phyloP scores from a whole-genome alignment of 2,113 vertebrate species.

The Daubentonia madagascariensis region DNA sequence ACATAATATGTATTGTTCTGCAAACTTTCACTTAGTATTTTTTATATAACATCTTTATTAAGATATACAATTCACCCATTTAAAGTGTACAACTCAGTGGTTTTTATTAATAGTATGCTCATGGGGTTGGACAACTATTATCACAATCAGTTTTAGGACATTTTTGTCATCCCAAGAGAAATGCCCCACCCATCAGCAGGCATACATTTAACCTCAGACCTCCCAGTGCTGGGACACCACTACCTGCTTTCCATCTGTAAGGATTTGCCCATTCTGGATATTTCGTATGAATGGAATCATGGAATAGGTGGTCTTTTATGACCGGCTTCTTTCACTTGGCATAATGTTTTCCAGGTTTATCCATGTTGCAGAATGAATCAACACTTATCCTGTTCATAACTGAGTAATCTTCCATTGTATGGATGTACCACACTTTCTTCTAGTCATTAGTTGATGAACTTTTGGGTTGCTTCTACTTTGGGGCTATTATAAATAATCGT shows the following conservation, averaged over 20 bases:
- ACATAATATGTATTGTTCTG: not conserved
- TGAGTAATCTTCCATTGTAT: not conserved
- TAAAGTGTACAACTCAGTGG: not conserved
- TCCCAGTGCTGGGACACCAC: not conserved
- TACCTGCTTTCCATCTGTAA: not conserved
- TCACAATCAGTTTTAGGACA: not conserved
- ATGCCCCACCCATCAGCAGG: not conserved
- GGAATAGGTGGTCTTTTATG: not conserved
- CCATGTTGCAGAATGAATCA: not conserved
- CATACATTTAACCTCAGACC: not conserved
- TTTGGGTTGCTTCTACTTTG: not conserved
- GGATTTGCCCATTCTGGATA: not conserved
- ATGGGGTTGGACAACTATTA: not conserved
- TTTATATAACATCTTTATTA: not conserved
- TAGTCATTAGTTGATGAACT: not conserved
- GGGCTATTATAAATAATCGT: not conserved
- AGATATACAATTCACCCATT: not conserved
- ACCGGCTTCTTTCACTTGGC: not conserved
- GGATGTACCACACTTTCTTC: not conserved
- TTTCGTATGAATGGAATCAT: not conserved
- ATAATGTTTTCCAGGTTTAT: not conserved
- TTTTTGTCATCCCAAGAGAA: not conserved
- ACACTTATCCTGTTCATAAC: not conserved
- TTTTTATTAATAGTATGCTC: not conserved
- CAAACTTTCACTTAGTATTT: not conserved